A percentile compares a stretch with the other conserved stretches of the same genome.
phyloP scores from a whole-genome alignment of 37 sponge, comb jelly and placozoan species.

The Halichondria panicea region DNA sequence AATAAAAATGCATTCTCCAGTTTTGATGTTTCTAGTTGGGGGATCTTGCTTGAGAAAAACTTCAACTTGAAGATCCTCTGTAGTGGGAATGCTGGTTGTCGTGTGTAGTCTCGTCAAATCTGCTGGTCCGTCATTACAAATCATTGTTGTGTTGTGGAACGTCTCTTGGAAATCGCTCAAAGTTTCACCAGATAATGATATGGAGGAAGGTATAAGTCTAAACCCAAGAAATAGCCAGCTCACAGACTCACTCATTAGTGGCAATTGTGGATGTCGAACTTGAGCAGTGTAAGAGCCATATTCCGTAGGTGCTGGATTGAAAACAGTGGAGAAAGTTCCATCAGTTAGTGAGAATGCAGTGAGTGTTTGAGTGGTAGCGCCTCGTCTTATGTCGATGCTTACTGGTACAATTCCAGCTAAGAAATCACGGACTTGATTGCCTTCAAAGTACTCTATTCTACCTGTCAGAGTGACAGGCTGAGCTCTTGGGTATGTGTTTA shows the following conservation, averaged over 20 bases:
- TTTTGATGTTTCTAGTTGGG: background rate
- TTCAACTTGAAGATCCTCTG: background rate
- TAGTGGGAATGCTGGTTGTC: background rate
- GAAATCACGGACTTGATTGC: background rate
- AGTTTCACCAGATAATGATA: conserved; percentile 6
- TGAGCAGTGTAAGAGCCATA: conserved; percentile 30
- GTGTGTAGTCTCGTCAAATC: conserved; percentile 1
- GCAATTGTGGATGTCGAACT: conserved; percentile 22
- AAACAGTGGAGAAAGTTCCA: conserved; percentile 17
- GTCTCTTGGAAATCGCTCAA: conserved; percentile 3
- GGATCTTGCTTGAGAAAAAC: background rate
- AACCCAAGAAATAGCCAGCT: conserved; percentile 31
- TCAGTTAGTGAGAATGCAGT: conserved; percentile 2
- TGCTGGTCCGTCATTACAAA: conserved; percentile 42
- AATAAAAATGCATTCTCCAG: conserved; percentile 10
- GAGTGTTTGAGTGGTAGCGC: background rate
- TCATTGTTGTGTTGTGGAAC: conserved; percentile 21
- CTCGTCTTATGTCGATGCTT: conserved; percentile 12
- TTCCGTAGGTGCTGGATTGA: conserved; percentile 30
- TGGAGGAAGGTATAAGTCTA: conserved; percentile 1
- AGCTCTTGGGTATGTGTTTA: background rate
- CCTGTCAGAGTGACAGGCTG: conserved; percentile 19
- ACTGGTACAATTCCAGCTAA: conserved; percentile 31
- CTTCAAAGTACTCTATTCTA: background rate
- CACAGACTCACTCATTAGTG: background rate